Percentiles rank a stretch among this genome's conserved stretches.
These are phyloP conservation scores for Nomada flava DNA, from an alignment of 2,888 invertebrate species.

Conservation along the genomic window DNA sequence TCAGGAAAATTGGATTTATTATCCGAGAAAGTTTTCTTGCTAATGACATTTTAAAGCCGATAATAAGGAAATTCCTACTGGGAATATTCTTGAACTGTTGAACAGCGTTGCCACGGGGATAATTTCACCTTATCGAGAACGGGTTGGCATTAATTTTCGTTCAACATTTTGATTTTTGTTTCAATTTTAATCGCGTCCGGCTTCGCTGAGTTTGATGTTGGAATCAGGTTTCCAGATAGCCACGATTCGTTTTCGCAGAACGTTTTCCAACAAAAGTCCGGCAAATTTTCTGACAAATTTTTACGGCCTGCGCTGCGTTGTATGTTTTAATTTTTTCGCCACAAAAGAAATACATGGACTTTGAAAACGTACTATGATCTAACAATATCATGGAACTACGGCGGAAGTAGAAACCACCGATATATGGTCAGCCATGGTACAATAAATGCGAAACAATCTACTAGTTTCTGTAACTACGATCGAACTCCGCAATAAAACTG, in stretches of 20 bases:
- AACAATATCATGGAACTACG: too few relatives aligned
- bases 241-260: neutral
- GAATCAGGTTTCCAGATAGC: neutral
- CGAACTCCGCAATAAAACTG: too few relatives aligned
- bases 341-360: too few relatives aligned
- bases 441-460: too few relatives aligned
- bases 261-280: too few relatives aligned
- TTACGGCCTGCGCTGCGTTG: too few relatives aligned
- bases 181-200: neutral
- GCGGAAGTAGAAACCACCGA: neutral
- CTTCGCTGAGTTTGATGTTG: neutral
- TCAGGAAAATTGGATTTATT: slow-evolving; percentile 63
- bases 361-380: too few relatives aligned
- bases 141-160: neutral
- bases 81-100: slow-evolving; percentile 16
- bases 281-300: too few relatives aligned
- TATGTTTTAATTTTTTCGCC: too few relatives aligned
- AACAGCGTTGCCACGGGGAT: neutral
- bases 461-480: too few relatives aligned
- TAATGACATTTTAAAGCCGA: slow-evolving; percentile 43
- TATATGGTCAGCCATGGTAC: neutral
- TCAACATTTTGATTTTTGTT: neutral
- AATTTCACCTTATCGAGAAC: neutral
- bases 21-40: slow-evolving; percentile 26
- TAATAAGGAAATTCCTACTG: slow-evolving; percentile 26